Evolutionary conservation across 1,140 invertebrate species (phyloP), one percentile per base, ranked within the genome.

Genomic region (Eciton burchellii): DNA sequence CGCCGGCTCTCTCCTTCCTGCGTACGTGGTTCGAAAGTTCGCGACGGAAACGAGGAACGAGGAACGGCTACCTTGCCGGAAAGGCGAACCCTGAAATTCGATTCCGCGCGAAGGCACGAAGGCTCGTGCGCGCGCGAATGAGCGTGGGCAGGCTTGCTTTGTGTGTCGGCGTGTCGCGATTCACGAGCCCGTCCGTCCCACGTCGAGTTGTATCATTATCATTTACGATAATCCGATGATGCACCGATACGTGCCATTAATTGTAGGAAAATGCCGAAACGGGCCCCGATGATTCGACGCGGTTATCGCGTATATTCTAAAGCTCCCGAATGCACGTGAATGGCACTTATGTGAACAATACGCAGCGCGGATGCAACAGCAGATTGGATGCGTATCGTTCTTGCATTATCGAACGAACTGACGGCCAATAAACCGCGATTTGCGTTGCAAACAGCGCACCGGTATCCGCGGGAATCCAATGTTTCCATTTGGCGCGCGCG

Each of bases 401-500:
- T 54, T 43, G 49, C n/a, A 74, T 59, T 63, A 63, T 86, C 73
- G 62, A 71, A 84, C 52, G 14, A 47, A 85, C 24, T 43, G 43
- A 47, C 16, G 79, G 19, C 29, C 56, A 74, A 43, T 79, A 68
- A 71, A 83, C 24, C 47, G 72, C 35, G 35, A 66, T 60, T 82
- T 83, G 79, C 57, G 35, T 29, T 63, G 45, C 52, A 35, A 57
- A 59, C 24, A 26, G 11, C 9, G 56, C 77, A 79, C 81, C 65
- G 72, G 68, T 63, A 84, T 89, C 90, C 88, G 88, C 88, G 84
- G 86, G 89, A 89, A 90, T 82, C 86, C 85, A 83, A 86, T 79
- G 84, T 84, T 88, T 83, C 73, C 83, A 84, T 83, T 84, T 85
- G 66, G 81, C 82, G 68, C 76, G 47, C 56, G 81, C 45, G 71